A percentile compares a stretch with the other conserved stretches of the same genome.
Conservation (phyloP, 2,888 invertebrate genomes). For the Danaus chrysippus region DNA sequence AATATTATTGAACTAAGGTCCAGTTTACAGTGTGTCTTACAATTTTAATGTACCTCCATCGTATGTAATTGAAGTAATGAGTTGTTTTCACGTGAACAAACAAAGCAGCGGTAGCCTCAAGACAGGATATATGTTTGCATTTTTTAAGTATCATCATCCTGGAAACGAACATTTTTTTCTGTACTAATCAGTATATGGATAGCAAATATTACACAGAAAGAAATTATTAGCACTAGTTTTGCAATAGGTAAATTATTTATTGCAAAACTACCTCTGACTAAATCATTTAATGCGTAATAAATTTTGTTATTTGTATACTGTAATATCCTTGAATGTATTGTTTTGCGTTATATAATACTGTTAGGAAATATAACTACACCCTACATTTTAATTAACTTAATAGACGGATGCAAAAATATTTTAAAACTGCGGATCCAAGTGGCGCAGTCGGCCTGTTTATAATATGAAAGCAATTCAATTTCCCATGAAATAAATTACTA, state of each 20-base stretch:
- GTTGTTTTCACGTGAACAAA: constrained; percentile 50
- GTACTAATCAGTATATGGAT: constrained; percentile 9
- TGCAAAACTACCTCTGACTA: too few species aligned
- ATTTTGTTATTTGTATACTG: too few species aligned
- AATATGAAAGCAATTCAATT: constrained; percentile 7
- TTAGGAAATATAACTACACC: too few species aligned
- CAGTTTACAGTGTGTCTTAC: background rate
- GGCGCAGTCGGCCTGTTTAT: background rate
- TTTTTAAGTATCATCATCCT: constrained; percentile 46
- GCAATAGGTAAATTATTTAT: background rate
- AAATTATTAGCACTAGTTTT: background rate
- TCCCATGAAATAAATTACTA: constrained; percentile 32
- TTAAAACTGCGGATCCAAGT: background rate
- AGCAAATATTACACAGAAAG: background rate
- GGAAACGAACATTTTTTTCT: constrained; percentile 42
- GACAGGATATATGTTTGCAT: constrained; percentile 50
- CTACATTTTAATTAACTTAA: background rate
- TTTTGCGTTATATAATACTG: too few species aligned
- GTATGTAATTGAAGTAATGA: constrained; percentile 18
- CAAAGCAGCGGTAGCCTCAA: constrained; percentile 38
- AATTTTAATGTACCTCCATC: background rate
- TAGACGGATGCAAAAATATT: background rate
- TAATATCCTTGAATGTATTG: too few species aligned
- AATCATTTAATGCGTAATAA: too few species aligned
- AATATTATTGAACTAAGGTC: background rate